Base-by-base conservation (phyloP, 1,140 invertebrate genomes). In the Euura lappo region DNA sequence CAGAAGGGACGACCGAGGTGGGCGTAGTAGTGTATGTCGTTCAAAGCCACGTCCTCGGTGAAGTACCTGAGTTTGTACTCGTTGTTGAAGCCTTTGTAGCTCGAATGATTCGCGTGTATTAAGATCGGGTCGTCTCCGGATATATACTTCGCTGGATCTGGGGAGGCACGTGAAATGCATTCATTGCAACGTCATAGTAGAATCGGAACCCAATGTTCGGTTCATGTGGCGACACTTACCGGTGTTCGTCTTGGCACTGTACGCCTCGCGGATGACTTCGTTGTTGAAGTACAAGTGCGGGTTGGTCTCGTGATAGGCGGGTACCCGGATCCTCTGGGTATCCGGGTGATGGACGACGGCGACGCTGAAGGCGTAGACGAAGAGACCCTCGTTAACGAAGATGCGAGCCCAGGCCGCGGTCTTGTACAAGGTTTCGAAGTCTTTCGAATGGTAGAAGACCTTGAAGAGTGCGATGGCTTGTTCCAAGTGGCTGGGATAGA, bases 21-120 rank as follows among this genome's bases (percentile, higher is more conserved):
- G 87, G 91, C 90, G 83, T 93, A 91, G 84, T 90, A 93, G 87
- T 94, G 93, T 83, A 89, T 93, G 6, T 90, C 81, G 84, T 94
- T 95, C 69, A 93, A 84, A 65, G 91, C 90, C 73, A 92, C 86
- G 79, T 94, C 93, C 78, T 94, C 92, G 45, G 90, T 92, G 85
- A 93, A 94, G 87, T 95, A 94, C 45, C 91, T 88, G 28, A 95
- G 75, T 72, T 88, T 89, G 79, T 91, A 89, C 78, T 95, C 92
- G 2, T 87, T 81, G 76, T 90, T 87, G 7, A 77, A 46, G n/a
- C 51, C 51, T 3, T 68, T 67, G 2, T 78, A 69, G n/a, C 76
- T 79, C 46, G 78, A 78, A 71, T 84, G 85, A 72, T 88, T 89
- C 45, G 82, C 76, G 71, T 83, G 80, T 69, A 88, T 81, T 71